Evolutionary conservation across 2,888 invertebrate genomes (phyloP).

Genomic region (Drosophila hawaiiensis): DNA sequence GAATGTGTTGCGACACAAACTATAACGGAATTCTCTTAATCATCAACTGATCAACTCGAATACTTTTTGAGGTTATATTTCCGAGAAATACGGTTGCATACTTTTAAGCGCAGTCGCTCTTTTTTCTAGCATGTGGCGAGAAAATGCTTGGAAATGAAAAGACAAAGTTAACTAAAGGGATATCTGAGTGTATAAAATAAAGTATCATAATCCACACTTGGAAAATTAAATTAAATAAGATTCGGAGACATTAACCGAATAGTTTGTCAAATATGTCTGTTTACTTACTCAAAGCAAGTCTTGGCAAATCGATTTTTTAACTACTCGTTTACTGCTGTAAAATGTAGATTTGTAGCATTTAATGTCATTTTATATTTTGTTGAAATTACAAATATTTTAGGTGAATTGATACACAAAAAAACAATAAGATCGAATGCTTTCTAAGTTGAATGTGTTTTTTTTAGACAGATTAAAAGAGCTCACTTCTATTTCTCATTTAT

Average conservation of each 20-base stretch:
- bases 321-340: neutral
- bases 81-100: conserved; percentile 32
- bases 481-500: neutral
- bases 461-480: neutral
- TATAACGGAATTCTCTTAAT: conserved; percentile 73
- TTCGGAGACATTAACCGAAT: neutral
- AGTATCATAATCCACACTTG: neutral
- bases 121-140: too few relatives aligned
- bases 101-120: conserved; percentile 29
- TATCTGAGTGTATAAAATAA: neutral
- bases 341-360: neutral
- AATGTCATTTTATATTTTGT: neutral
- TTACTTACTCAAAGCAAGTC: neutral
- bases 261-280: neutral
- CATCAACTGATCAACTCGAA: conserved; percentile 36
- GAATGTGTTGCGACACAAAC: conserved; percentile 65
- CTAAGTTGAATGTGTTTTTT: neutral
- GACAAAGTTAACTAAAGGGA: neutral
- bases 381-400: neutral
- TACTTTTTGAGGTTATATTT: conserved; percentile 36
- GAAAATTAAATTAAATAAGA: neutral
- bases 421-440: neutral
- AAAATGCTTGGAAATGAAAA: neutral
- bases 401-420: neutral
- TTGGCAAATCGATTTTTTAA: neutral